Evolutionary conservation across 2,797 vertebrate species (phyloP).

Genomic region (Ara ararauna): DNA sequence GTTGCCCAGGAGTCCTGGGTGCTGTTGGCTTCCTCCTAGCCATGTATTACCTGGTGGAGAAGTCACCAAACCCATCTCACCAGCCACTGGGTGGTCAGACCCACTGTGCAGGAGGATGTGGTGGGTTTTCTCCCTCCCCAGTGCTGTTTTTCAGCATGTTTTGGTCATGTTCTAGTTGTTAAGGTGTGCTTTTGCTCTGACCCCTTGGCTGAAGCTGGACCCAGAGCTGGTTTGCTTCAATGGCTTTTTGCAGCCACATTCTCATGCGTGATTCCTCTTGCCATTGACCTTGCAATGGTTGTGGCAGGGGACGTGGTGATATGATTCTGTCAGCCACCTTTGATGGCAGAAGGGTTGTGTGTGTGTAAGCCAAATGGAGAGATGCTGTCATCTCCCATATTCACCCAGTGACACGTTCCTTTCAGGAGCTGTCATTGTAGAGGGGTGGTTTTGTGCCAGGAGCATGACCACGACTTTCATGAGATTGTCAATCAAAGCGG

Average conservation of each 20-base stretch:
- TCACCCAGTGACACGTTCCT: background rate
- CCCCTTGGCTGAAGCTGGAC: background rate
- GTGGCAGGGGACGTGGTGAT: background rate
- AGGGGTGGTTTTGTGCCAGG: background rate
- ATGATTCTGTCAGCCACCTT: background rate
- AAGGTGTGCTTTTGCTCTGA: fast-evolving
- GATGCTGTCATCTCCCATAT: background rate
- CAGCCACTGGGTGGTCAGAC: fast-evolving
- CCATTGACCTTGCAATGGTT: background rate
- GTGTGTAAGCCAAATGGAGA: background rate
- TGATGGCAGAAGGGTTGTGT: background rate
- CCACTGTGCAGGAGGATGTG: fast-evolving
- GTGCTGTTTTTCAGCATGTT: background rate
- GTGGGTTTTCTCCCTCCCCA: background rate
- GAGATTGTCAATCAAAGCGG: background rate
- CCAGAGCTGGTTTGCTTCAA: background rate
- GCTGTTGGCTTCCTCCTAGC: background rate
- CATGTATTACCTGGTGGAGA: background rate
- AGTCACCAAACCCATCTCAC: fast-evolving
- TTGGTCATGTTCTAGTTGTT: background rate
- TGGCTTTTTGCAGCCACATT: background rate
- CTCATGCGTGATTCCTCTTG: fast-evolving
- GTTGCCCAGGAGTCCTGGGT: background rate
- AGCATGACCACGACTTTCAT: background rate
- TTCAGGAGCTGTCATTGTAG: background rate